Evolutionary conservation across 1,140 invertebrate genomes (phyloP).

Genomic region (Sycophila sp.): DNA sequence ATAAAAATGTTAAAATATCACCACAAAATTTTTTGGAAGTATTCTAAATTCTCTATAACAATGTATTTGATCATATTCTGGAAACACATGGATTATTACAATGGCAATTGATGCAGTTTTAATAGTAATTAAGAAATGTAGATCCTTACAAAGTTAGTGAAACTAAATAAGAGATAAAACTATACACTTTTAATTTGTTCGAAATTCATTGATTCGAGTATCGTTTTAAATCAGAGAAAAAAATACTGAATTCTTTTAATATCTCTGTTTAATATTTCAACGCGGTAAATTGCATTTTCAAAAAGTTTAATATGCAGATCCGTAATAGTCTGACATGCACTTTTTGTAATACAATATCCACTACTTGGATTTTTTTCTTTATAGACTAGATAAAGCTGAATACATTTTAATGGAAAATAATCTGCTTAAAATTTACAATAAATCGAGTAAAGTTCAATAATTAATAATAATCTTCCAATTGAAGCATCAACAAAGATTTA

Average conservation of each 20-base stretch:
- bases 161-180: slow-evolving; percentile 14
- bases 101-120: slow-evolving; percentile 7
- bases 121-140: slow-evolving; percentile 21
- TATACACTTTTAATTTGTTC: slow-evolving; percentile 24
- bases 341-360: slow-evolving; percentile 26
- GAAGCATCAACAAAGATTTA: background rate
- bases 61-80: slow-evolving; percentile 5
- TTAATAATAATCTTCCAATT: slow-evolving; percentile 1
- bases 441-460: slow-evolving; percentile 5
- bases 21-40: slow-evolving; percentile 22
- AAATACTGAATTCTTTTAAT: slow-evolving; percentile 20
- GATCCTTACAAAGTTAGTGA: slow-evolving; percentile 12
- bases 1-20: slow-evolving; percentile 27
- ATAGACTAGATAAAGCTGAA: slow-evolving; percentile 62
- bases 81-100: slow-evolving; percentile 10
- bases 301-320: slow-evolving; percentile 23
- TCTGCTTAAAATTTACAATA: slow-evolving; percentile 33
- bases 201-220: slow-evolving; percentile 30
- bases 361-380: slow-evolving; percentile 45
- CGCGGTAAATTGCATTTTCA: slow-evolving; percentile 50
- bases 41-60: background rate
- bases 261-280: background rate
- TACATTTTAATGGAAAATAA: slow-evolving; percentile 52
- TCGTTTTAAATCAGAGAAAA: slow-evolving; percentile 7
- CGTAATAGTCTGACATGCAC: slow-evolving; percentile 24